Conservation (phyloP, 2,888 invertebrate genomes). For the Formica aserva region DNA sequence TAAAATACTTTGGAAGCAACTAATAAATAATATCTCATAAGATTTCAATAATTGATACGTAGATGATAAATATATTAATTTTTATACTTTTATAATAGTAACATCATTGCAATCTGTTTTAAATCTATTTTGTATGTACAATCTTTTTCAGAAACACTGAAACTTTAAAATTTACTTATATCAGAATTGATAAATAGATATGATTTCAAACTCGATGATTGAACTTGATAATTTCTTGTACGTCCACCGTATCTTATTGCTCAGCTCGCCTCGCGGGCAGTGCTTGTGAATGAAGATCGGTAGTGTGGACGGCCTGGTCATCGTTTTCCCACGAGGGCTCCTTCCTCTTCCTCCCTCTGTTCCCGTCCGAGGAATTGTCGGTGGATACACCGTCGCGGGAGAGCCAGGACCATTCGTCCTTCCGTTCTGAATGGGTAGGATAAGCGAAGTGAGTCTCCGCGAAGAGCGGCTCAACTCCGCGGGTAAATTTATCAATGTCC, state of each 20-base stretch:
- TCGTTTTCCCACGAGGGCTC: constrained; percentile 78
- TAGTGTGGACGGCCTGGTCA: constrained; percentile 78
- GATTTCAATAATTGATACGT: not conserved
- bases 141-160: not conserved
- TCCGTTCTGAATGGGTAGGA: constrained; percentile 72
- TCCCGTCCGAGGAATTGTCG: constrained; percentile 51
- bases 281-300: constrained; percentile 67
- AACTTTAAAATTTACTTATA: not conserved
- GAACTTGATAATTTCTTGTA: not conserved
- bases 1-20: not conserved
- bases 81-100: not conserved
- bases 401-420: constrained; percentile 72
- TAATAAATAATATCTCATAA: not conserved
- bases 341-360: constrained; percentile 56
- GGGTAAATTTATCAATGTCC: constrained; percentile 85
- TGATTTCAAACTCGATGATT: not conserved
- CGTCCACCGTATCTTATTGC: not conserved
- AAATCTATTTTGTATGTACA: not conserved
- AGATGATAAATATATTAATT: not conserved
- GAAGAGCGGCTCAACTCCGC: constrained; percentile 74
- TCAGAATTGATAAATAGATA: not conserved
- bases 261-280: constrained; percentile 20
- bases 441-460: constrained; percentile 69
- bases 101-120: not conserved
- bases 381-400: constrained; percentile 62